Evolutionary conservation across 2,888 invertebrate genomes (phyloP), one percentile per base, ranked within the genome.

Genomic region (Thera britannica): DNA sequence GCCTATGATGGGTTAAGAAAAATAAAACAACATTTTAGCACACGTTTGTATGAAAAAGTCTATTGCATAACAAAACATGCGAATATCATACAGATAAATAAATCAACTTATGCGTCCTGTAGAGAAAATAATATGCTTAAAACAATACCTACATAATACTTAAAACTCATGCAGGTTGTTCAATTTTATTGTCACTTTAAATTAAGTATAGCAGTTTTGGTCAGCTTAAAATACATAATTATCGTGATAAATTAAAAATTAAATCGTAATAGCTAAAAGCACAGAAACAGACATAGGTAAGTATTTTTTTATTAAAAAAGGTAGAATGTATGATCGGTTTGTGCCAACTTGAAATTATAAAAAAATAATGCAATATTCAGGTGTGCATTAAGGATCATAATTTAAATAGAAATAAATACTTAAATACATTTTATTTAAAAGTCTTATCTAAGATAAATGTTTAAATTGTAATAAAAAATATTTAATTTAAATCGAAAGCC

Each of bases 41-140:
- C 89, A 88, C 89, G 73, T 83, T 81, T 79, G 75, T 84, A 86
- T 83, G 79, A 83, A 85, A 79, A 86, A 82, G 79, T 80, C 79
- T 72, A 77, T 58, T 74, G 64, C 70, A 63, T 38, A 12, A 38
- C 12, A 56, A 38, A 41, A 56, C 38, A 56, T 56, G 41, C 38
- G n/a, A 48, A 55, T 63, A 12, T 62, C 3, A 23, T 34, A 34
- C 23, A 52, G 8, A 34, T 52, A 52, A 52, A 52, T 52, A 52
- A 7, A 23, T 34, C 55, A 63, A 35, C 46, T 52, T 58, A 58
- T 58, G 38, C 56, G 62, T 51, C 23, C 36, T 48, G 36, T 51
- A 59, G 23, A 51, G 41, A 12, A 55, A 61, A 61, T 46, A 36
- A 41, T 38, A 23, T 51, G 23, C 8, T 51, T 23, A 1, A 51